Conservation (phyloP, 1,140 invertebrate genomes). For the Drosophila nebulosa region DNA sequence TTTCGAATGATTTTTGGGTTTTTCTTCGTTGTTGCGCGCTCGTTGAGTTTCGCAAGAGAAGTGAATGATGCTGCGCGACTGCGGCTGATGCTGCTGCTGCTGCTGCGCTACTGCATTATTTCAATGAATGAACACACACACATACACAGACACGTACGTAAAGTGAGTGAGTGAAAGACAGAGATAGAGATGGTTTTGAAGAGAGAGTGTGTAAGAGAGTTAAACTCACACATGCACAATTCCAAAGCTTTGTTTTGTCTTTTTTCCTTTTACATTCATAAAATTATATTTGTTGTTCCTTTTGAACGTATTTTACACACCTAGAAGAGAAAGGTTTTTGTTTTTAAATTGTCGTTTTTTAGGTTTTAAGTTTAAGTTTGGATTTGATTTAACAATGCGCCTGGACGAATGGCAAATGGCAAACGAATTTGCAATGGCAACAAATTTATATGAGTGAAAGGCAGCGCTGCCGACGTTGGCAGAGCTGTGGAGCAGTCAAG, state of each 20-base stretch:
- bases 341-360: slow-evolving; percentile 39
- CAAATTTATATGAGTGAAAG: slow-evolving; percentile 81
- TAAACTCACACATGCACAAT: slow-evolving; percentile 30
- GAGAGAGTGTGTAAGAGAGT: neutral
- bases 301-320: slow-evolving; percentile 30
- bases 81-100: slow-evolving; percentile 23
- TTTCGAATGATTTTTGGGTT: slow-evolving; percentile 10
- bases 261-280: slow-evolving; percentile 54
- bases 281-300: slow-evolving; percentile 58
- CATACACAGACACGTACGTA: slow-evolving; percentile 6
- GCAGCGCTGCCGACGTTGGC: slow-evolving; percentile 55
- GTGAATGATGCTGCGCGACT: slow-evolving; percentile 45
- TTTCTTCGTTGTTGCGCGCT: slow-evolving; percentile 66
- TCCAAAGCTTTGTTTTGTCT: slow-evolving; percentile 20
- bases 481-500: neutral
- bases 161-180: neutral
- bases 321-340: slow-evolving; percentile 1
- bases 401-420: slow-evolving; percentile 73
- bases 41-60: slow-evolving; percentile 73
- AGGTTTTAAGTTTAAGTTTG: slow-evolving; percentile 14
- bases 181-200: neutral
- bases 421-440: slow-evolving; percentile 72
- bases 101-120: slow-evolving; percentile 57
- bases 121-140: slow-evolving; percentile 63
- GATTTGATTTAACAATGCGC: slow-evolving; percentile 65